These are phyloP conservation scores for Notiomystis cincta DNA, from an alignment of 2,113 vertebrate genomes.

Conservation along the genomic window DNA sequence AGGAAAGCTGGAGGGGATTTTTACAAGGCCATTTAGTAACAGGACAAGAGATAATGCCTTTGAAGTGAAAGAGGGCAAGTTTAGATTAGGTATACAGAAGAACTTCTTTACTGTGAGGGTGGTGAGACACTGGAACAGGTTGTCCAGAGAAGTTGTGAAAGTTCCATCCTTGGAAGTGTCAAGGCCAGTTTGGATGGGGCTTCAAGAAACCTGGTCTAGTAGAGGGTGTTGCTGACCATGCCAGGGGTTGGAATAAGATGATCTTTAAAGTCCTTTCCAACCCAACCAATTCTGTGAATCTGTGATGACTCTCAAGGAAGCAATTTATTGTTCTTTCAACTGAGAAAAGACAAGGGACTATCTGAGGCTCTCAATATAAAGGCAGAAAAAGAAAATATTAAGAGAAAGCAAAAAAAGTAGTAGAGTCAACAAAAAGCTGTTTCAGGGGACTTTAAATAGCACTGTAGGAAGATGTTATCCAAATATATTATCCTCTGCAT, in stretches of 20 bases:
- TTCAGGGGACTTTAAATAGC: not conserved
- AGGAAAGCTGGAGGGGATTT: not conserved
- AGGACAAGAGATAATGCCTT: not conserved
- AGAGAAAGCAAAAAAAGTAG: not conserved
- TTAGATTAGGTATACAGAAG: not conserved
- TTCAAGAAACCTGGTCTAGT: not conserved
- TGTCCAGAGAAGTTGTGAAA: not conserved
- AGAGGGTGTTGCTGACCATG: accelerated
- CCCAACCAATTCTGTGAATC: not conserved
- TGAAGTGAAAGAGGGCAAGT: not conserved
- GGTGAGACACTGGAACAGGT: not conserved
- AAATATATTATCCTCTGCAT: not conserved
- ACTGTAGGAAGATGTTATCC: not conserved
- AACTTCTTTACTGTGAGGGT: not conserved
- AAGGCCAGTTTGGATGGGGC: not conserved
- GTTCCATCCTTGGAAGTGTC: not conserved
- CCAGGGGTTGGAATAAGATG: not conserved
- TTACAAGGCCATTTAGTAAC: not conserved
- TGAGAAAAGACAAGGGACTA: not conserved
- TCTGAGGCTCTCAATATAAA: not conserved
- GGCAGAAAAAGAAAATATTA: not conserved
- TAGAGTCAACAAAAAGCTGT: not conserved
- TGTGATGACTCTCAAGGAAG: not conserved
- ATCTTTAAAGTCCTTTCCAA: not conserved
- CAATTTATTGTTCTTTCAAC: not conserved